phyloP scores from a whole-genome alignment of 2,113 vertebrate genomes.

The Copsychus sechellarum region DNA sequence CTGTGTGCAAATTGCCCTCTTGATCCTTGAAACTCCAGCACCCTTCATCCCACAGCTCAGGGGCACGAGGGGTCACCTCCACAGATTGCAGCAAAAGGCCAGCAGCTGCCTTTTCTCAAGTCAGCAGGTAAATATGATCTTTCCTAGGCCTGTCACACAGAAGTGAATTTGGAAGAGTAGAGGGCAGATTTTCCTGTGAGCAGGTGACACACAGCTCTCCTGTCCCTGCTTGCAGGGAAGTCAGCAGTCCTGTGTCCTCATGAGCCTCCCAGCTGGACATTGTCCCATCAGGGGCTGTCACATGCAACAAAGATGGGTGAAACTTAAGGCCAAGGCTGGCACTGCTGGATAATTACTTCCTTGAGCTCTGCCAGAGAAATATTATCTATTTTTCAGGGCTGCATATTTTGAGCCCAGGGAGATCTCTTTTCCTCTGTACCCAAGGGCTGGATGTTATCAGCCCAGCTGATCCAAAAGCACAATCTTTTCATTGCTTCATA shows the following conservation, averaged over 20 bases:
- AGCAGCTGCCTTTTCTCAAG: background rate
- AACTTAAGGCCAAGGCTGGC: background rate
- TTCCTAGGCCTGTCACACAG: background rate
- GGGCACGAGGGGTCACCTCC: fast-evolving
- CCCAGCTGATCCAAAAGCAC: background rate
- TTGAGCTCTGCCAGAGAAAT: background rate
- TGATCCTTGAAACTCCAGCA: fast-evolving
- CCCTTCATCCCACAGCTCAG: background rate
- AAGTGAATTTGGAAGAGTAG: background rate
- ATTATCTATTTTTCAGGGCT: background rate
- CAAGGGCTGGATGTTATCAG: background rate
- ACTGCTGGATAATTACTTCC: background rate
- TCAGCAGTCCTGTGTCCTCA: fast-evolving
- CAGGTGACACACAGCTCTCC: background rate
- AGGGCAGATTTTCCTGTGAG: background rate
- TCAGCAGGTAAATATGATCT: background rate
- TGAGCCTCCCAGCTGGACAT: background rate
- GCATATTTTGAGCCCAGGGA: background rate
- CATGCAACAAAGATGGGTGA: background rate
- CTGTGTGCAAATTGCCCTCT: background rate
- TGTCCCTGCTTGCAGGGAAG: fast-evolving
- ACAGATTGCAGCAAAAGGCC: background rate
- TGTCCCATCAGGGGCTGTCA: fast-evolving
- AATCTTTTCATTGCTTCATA: background rate
- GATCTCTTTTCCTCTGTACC: background rate